Base-by-base conservation (phyloP, 2,797 vertebrate genomes). In the Eulemur rubriventer region DNA sequence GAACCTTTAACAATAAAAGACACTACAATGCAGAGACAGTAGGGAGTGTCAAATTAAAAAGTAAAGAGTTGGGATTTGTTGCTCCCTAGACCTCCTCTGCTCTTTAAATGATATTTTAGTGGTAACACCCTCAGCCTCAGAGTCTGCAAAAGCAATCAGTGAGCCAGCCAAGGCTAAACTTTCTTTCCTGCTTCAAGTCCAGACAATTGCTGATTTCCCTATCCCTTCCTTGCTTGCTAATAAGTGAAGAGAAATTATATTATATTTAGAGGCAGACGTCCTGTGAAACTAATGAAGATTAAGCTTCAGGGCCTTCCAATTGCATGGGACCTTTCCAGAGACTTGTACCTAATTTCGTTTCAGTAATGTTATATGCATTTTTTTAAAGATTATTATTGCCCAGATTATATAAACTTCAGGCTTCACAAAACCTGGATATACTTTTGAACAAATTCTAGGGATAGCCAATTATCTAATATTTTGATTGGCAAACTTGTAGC, bases 241-340 rank as follows among this genome's bases (percentile, higher is more conserved):
- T 78, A 79, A 83, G 43, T 33, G 69, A 97, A 43, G 41, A 80
- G 48, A 82, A 93, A 90, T 97, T 94, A 63, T 46, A 78, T 81
- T 46, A 69, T 18, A 30, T 35, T 24, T 65, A 48, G 89, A 89
- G 70, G 65, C 89, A 73, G 82, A 85, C 57, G 69, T 57, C 30
- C 94, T 72, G 59, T 26, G 86, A 73, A 69, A 50, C 55, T 89
- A 97, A 96, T 93, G 96, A 97, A 95, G 89, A 95, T 87, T 59
- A 93, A 97, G 85, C 93, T 96, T 59, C 75, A 2, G 86, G 96
- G 69, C 81, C 94, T 92, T 80, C 48, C 79, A 43, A 5, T 12
- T 57, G 46, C 94, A 55, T 2, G 2, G 24, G 16, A 59, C 52
- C 63, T 84, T 97, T 92, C 88, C 81, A 85, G 94, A 46, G 43